Evolutionary conservation across 2,888 invertebrate genomes (phyloP), one percentile per base, ranked within the genome.

Genomic region (Stramonita haemastoma): DNA sequence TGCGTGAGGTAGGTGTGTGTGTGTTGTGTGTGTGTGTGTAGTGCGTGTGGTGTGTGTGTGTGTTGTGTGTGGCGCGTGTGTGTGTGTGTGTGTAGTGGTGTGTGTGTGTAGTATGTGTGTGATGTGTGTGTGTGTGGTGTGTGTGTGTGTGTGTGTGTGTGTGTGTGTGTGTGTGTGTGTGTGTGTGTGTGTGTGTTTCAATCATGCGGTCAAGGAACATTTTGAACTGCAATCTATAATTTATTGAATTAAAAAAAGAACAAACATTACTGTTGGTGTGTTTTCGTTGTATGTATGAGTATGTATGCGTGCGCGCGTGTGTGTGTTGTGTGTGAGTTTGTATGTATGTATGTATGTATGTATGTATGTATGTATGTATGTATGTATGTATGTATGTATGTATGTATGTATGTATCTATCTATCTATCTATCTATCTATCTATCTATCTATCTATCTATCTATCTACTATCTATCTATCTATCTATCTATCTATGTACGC

Each of bases 151-250:
- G 66, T 26, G 66, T 66, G 66, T 66, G 66, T 77, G 77, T 29
- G 29, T 77, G 77, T 77, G 77, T 77, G 77, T 77, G 77, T 77
- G 26, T 66, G 66, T 66, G 66, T 66, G 26, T 66, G 66, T 66
- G 66, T 66, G 66, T 66, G 66, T 66, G 66, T 66, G 66, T 46
- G 46, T 46, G 46, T 46, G 46, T 46, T 2, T 46, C 4, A 46
- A 8, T 46, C 46, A 46, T 8, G 46, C 46, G 8, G 46, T 46
- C 46, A 46, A 46, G 46, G 46, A 46, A 46, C 46, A 46, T 46
- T 46, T 46, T 2, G 8, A 46, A 46, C 46, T 46, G 46, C 46
- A 46, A 46, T 46, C 2, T 46, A 46, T 46, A 5, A 46, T 46
- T 46, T 46, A 46, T 46, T 46, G 46, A 46, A 46, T 46, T n/a